Base-by-base conservation (phyloP, 2,113 vertebrate genomes). In the Phalacrocorax aristotelis region DNA sequence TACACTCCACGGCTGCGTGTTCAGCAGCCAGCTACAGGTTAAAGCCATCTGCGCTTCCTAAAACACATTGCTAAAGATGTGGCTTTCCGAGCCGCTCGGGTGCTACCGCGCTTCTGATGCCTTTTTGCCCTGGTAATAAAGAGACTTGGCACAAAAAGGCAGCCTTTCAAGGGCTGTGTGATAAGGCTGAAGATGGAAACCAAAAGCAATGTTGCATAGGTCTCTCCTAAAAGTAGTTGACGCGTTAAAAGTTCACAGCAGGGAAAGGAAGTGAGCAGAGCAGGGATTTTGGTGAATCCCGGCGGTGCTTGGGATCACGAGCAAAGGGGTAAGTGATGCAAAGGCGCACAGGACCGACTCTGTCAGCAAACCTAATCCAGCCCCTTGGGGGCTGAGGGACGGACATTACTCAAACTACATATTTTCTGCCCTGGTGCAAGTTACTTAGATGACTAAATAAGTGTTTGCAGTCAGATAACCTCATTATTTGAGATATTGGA, bases 401-500 rank as follows among this genome's bases (percentile, higher is more conserved):
- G 23, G 68, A 23, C 13, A 10, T 87, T 21, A 57, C 69, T 61
- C 75, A 71, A 83, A 81, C 54, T 25, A 68, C 70, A 15, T 44
- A 32, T 79, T 88, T 95, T 93, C 42, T 86, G 55, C 58, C 42
- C n/a, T 85, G 36, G 61, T 58, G 79, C 68, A 83, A 90, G 64
- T 94, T 95, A 71, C 82, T 95, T 90, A 95, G 90, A 93, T 93
- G 79, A 60, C 71, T 91, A 92, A 95, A 81, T 58, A 91, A 97
- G 96, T 97, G 94, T 97, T 97, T 97, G 93, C 91, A 44, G 91
- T 71, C 64, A 96, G 95, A 97, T 97, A 97, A 97, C 94, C 58
- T 72, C 93, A 91, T 60, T 70, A 48, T 93, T 94, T 92, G 90
- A 93, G 83, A 95, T 96, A 90, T 10, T 81, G 51, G 68, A 93